phyloP scores from a whole-genome alignment of 2,888 invertebrate species.

The Octodonta nipae region DNA sequence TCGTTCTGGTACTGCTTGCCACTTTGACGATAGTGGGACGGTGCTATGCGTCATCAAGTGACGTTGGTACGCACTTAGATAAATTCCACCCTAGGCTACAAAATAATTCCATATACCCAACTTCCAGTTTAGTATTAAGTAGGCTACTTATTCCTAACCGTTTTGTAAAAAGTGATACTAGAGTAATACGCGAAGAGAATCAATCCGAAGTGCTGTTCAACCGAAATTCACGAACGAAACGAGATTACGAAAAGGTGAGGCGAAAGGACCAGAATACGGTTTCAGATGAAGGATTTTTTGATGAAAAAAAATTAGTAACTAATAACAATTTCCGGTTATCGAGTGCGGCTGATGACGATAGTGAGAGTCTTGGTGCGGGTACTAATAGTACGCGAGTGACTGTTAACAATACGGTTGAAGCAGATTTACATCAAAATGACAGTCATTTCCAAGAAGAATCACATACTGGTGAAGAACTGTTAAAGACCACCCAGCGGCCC shows the following conservation, averaged over 20 bases:
- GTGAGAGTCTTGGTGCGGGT: constrained; percentile 10
- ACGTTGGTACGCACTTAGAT: too few relatives aligned
- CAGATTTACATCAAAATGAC: constrained; percentile 13
- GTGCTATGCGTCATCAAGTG: constrained; percentile 39
- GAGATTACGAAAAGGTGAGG: constrained; percentile 4
- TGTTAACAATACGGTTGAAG: constrained; percentile 8
- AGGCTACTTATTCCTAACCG: constrained; percentile 22
- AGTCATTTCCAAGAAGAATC: constrained; percentile 13
- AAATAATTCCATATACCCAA: constrained; percentile 10
- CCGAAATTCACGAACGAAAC: constrained; percentile 17
- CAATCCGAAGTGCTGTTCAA: constrained; percentile 19
- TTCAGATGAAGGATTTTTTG: too few relatives aligned
- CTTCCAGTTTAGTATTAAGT: constrained; percentile 31
- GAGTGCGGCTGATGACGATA: not conserved
- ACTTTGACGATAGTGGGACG: constrained; percentile 46
- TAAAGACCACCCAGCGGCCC: constrained; percentile 22
- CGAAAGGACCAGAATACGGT: too few relatives aligned
- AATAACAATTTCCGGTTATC: constrained; percentile 1
- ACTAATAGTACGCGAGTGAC: constrained; percentile 15
- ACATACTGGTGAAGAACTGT: constrained; percentile 7
- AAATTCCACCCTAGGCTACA: constrained; percentile 20
- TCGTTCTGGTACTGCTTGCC: constrained; percentile 27
- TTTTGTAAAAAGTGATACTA: constrained; percentile 22
- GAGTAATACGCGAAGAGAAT: constrained; percentile 22
- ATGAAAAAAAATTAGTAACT: too few relatives aligned